Evolutionary conservation across 1,140 invertebrate genomes (phyloP).

Genomic region (Lasioglossum albipes): DNA sequence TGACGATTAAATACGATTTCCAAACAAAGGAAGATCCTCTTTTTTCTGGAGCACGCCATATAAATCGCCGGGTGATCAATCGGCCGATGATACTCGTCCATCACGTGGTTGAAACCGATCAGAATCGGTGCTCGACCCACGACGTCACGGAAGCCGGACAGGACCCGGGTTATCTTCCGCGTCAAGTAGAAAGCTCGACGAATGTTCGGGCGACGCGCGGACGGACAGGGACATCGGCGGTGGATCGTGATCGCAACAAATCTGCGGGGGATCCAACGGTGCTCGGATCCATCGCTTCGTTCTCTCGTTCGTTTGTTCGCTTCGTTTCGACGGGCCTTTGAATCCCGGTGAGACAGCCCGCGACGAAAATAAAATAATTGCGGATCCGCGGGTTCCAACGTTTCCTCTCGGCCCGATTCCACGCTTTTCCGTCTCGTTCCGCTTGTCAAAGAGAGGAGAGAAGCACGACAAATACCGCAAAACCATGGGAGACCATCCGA

Average conservation of each 20-base stretch:
- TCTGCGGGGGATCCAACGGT: slow-evolving; percentile 11
- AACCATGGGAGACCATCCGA: not conserved
- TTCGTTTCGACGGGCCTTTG: not conserved
- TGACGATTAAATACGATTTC: no score
- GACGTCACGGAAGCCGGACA: not conserved
- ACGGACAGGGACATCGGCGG: not conserved
- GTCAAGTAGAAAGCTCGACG: slow-evolving; percentile 57
- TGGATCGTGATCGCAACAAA: slow-evolving; percentile 20
- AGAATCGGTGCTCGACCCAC: no score
- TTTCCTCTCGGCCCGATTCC: no score
- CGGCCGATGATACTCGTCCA: no score
- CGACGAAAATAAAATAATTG: slow-evolving; percentile 36
- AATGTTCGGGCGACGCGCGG: slow-evolving; percentile 38
- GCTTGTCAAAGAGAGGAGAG: not conserved
- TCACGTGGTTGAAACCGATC: no score
- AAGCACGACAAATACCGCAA: slow-evolving; percentile 4
- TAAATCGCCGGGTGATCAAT: no score
- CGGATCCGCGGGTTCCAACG: no score
- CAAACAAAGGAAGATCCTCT: no score
- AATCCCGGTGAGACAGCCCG: not conserved
- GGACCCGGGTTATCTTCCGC: slow-evolving; percentile 20
- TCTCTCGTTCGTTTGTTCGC: not conserved
- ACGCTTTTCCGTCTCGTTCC: not conserved
- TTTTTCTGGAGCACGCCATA: no score
- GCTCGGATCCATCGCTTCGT: not conserved